Conservation (phyloP, 2,888 invertebrate species). For the Bruchidius siliquastri region DNA sequence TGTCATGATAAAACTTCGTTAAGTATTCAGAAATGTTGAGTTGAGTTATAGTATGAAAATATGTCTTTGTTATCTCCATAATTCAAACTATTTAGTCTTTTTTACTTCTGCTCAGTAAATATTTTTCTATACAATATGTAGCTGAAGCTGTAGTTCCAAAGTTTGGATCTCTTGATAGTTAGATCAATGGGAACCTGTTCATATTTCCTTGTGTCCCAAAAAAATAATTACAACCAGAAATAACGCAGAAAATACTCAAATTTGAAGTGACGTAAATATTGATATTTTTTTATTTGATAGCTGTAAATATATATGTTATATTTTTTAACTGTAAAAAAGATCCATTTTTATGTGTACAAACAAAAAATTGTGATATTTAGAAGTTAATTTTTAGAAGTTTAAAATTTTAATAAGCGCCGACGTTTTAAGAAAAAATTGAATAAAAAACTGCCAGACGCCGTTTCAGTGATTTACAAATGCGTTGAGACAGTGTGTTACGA, state of each 20-base stretch:
- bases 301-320: conserved; percentile 26
- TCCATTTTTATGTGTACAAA: conserved; percentile 30
- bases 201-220: conserved; percentile 17
- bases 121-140: not conserved
- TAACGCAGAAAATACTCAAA: conserved; percentile 28
- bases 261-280: conserved; percentile 27
- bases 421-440: conserved; percentile 17
- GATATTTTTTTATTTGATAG: conserved; percentile 29
- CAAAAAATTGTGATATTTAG: conserved; percentile 37
- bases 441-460: conserved; percentile 25
- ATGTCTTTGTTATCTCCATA: too few species aligned
- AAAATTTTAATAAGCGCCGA: conserved; percentile 1
- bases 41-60: not conserved
- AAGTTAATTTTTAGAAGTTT: conserved; percentile 28
- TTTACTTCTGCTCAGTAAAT: not conserved
- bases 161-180: not conserved
- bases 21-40: not conserved
- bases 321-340: conserved; percentile 19
- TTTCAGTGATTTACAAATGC: conserved; percentile 28
- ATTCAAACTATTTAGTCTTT: not conserved
- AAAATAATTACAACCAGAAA: conserved; percentile 25
- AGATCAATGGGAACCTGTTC: not conserved
- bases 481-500: conserved; percentile 8
- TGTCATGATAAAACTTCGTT: not conserved
- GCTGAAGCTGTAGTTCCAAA: not conserved